Conservation (phyloP, 2,797 vertebrate genomes). For the Adrianichthys oophorus region DNA sequence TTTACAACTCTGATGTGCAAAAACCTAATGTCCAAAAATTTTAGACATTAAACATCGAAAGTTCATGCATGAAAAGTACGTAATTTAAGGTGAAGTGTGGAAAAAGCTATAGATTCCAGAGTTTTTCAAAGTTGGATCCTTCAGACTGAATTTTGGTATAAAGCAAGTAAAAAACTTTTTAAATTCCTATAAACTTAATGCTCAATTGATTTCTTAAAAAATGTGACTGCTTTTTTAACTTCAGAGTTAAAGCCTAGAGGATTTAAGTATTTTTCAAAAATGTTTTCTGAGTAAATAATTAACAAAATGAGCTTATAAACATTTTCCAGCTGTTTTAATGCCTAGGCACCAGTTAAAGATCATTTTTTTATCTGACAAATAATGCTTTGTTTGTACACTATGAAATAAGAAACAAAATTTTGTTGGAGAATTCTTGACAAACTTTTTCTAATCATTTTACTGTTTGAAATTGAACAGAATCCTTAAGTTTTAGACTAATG, state of each 20-base stretch:
- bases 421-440: too few species aligned
- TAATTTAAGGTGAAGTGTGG: constrained; percentile 40
- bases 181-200: not conserved
- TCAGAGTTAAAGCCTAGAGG: too few species aligned
- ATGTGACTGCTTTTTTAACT: too few species aligned
- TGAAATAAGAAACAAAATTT: too few species aligned
- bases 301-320: not conserved
- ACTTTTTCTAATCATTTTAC: too few species aligned
- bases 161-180: constrained; percentile 33
- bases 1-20: constrained; percentile 43
- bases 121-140: constrained; percentile 41
- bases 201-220: not conserved
- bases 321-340: too few species aligned
- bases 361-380: too few species aligned
- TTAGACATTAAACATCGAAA: constrained; percentile 35
- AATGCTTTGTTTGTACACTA: too few species aligned
- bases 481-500: too few species aligned
- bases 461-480: too few species aligned
- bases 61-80: constrained; percentile 32
- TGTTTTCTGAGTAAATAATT: not conserved
- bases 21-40: constrained; percentile 24
- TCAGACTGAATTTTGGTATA: constrained; percentile 37
- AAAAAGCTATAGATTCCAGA: constrained; percentile 9
- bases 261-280: not conserved
- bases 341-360: too few species aligned